Conservation (phyloP, 1,140 invertebrate species). For the Drosophila saltans region DNA sequence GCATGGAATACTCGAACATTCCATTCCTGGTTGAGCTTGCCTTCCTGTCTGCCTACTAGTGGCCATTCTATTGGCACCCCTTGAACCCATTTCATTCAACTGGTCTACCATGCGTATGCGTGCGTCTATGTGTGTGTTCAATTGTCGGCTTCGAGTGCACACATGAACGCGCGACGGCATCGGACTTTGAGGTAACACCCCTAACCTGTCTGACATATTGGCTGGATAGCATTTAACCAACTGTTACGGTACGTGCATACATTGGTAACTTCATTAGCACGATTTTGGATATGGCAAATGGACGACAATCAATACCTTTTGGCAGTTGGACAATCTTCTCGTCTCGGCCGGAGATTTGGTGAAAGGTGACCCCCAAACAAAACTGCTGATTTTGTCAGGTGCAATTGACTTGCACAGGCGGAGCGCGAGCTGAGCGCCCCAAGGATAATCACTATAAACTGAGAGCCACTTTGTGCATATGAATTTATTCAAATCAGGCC, state of each 20-base stretch:
- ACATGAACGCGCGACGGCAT: slow-evolving; percentile 41
- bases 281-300: background rate
- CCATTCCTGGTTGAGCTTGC: slow-evolving; percentile 20
- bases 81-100: slow-evolving; percentile 55
- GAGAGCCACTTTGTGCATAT: slow-evolving; percentile 70
- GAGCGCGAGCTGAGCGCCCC: background rate
- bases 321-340: no score
- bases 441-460: slow-evolving; percentile 51
- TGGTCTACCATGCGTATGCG: slow-evolving; percentile 31
- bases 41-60: background rate
- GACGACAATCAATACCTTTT: no score
- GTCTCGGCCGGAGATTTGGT: no score
- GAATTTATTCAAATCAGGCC: slow-evolving; percentile 71
- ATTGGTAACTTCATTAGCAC: slow-evolving; percentile 59
- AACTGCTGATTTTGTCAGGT: slow-evolving; percentile 43
- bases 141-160: slow-evolving; percentile 41
- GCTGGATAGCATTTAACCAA: slow-evolving; percentile 20
- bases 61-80: background rate
- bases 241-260: slow-evolving; percentile 24
- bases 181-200: background rate
- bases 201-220: slow-evolving; percentile 38
- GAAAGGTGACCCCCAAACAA: slow-evolving; percentile 7
- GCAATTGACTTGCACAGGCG: slow-evolving; percentile 34
- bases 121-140: slow-evolving; percentile 32
- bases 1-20: slow-evolving; percentile 42